Base-by-base conservation (phyloP, 1,140 invertebrate genomes). In the Pseudomyrmex pallidus region DNA sequence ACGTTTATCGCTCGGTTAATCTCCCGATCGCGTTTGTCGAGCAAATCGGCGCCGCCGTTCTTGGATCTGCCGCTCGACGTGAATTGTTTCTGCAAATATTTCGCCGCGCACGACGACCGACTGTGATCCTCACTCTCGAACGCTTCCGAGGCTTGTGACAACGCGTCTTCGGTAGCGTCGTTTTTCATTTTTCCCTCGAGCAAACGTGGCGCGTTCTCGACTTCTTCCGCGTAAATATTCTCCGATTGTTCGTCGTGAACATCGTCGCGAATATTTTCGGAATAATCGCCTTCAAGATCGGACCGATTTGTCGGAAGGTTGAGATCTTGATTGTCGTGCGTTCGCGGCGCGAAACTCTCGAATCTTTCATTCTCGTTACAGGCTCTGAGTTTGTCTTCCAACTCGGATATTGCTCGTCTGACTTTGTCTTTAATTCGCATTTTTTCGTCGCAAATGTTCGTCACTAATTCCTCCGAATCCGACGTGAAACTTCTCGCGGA, bases 11-110 rank as follows among this genome's bases (percentile, higher is more conserved):
- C 62, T 2, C 66, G 25, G 0, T 73, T 20, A 17, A 54, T 72
- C 61, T 84, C 85, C 2, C 10, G 62, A 17, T 73, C 73, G 35
- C n/a, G 72, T 15, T n/a, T 63, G 1, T 59, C 74, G 12, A 44
- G 20, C 25, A 44, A 46, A 9, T 66, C 72, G 10, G 20, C 5
- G 20, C 25, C 10, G 12, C 35, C 8, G 10, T 48, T 48, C 3
- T 50, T 17, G 0, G 0, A n/a, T 2, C n/a, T 44, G 12, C 9
- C 48, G 10, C 17, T 56, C 57, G 35, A 63, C 22, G 15, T 2
- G 5, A 12, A 7, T 2, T 74, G 59, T 22, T 13, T 74, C 48
- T 13, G 48, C 4, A 25, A 54, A 20, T 52, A 46, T 8, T 44
- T 46, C 25, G 63, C 74, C 7, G 48, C 44, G 22, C 57, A 20